Percentiles rank a stretch among this genome's conserved stretches.
Conservation (phyloP, 2,797 vertebrate species). For the Cuculus canorus region DNA sequence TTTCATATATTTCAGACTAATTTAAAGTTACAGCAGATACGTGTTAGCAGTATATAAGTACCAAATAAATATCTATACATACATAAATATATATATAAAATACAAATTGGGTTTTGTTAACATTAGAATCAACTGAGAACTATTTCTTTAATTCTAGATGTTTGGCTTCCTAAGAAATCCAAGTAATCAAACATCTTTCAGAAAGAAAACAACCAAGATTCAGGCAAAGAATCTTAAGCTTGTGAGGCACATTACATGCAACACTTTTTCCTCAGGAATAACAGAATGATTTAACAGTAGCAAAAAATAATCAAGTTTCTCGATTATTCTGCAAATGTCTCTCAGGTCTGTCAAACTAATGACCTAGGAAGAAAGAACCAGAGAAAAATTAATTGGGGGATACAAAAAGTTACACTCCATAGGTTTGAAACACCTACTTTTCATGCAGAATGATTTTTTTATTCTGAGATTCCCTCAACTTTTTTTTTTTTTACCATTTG, state of each 20-base stretch:
- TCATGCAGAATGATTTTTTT: background rate
- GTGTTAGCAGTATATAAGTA: background rate
- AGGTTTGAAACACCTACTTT: background rate
- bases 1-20: slow-evolving; percentile 5
- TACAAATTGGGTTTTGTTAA: background rate
- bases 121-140: background rate
- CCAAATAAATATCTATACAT: background rate
- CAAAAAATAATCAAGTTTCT: background rate
- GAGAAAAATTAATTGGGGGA: background rate
- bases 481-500: background rate
- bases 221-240: background rate
- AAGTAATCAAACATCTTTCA: background rate
- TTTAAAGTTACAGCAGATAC: background rate
- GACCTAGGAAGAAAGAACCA: background rate
- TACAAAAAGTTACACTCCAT: background rate
- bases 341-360: background rate
- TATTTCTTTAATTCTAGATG: background rate
- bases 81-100: background rate
- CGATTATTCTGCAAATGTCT: background rate
- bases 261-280: background rate
- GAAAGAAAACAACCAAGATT: background rate
- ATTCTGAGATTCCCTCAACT: background rate
- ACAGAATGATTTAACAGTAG: background rate
- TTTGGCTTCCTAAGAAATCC: background rate
- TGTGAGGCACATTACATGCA: background rate